phyloP scores from a whole-genome alignment of 2,113 vertebrate genomes.

The Cinclus cinclus region DNA sequence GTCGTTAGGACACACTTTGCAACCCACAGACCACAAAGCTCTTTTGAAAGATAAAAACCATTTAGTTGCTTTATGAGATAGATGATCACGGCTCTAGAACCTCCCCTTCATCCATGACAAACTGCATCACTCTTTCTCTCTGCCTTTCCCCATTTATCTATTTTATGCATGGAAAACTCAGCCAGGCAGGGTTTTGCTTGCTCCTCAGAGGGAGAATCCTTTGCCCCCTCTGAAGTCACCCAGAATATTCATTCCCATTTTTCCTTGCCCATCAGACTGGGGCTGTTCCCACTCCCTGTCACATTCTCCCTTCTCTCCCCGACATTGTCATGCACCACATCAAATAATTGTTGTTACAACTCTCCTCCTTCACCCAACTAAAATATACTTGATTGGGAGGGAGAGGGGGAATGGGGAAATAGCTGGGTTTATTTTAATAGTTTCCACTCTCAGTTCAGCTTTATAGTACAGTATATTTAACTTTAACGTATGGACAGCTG shows the following conservation, averaged over 20 bases:
- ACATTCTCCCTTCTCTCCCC: not conserved
- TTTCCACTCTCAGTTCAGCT: slow-evolving; percentile 68
- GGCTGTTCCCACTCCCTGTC: not conserved
- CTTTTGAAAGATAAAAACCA: not conserved
- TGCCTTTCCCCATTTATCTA: not conserved
- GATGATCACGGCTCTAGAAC: not conserved
- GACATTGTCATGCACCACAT: slow-evolving; percentile 32
- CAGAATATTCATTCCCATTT: not conserved
- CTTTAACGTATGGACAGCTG: slow-evolving; percentile 69
- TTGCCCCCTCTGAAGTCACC: not conserved
- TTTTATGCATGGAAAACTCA: not conserved
- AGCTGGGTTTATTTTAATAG: slow-evolving; percentile 72
- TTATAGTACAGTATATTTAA: slow-evolving; percentile 73
- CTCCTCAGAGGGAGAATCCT: not conserved
- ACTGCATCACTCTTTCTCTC: not conserved
- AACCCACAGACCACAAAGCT: not conserved
- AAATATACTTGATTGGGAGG: slow-evolving; percentile 61
- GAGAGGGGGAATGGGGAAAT: slow-evolving; percentile 37
- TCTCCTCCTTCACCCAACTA: slow-evolving; percentile 50
- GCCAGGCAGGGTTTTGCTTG: not conserved
- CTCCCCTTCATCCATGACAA: not conserved
- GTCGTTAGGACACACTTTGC: not conserved
- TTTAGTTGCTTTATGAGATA: not conserved
- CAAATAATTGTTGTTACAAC: slow-evolving; percentile 45
- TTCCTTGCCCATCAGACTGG: not conserved